Evolutionary conservation across 2,113 vertebrate genomes (phyloP), one percentile per base, ranked within the genome.

Genomic region (Anas platyrhynchos): DNA sequence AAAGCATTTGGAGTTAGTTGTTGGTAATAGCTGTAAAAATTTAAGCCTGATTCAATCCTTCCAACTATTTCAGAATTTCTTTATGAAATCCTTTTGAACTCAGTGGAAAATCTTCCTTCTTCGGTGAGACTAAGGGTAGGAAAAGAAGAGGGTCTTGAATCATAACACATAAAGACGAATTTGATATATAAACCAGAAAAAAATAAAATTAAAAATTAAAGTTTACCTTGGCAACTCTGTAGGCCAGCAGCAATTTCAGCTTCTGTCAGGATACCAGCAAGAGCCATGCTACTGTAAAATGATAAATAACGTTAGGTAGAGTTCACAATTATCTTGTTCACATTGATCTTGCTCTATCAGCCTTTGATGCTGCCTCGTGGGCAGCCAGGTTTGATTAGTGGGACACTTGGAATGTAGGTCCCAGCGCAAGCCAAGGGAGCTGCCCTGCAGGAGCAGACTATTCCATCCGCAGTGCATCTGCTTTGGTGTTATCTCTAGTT

Each of bases 231-330:
- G 91, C 98, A 98, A 50, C 95, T 97, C 52, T 98, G 97, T 63
- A 99, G 97, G 95, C 98, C 98, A 97, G 98, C 98, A 97, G 98
- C 96, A 95, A 98, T 98, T 96, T 99, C 98, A 97, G 97, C 98
- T 7, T 98, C 97, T 11, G 11, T 97, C 94, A 99, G 97, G 86
- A 98, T 78, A 83, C 96, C 97, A 46, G 97, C 91, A 85, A 98
- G 97, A 96, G 98, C 97, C 98, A 98, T 98, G 88, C 95, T 98
- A 62, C 94, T 84, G 80, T 58, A 77, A 75, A 62, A 94, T 74
- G 29, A 63, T 72, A 86, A 83, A 54, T 73, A 66, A 34, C 71
- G 79, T 67, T 86, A 95, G 56, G 16, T 54, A 5, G 78, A n/a
- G 32, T 36, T 86, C 21, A 41, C 41, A 41, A 41, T 41, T 41